phyloP scores from a whole-genome alignment of 2,113 vertebrate species.

The Xyrauchen texanus region DNA sequence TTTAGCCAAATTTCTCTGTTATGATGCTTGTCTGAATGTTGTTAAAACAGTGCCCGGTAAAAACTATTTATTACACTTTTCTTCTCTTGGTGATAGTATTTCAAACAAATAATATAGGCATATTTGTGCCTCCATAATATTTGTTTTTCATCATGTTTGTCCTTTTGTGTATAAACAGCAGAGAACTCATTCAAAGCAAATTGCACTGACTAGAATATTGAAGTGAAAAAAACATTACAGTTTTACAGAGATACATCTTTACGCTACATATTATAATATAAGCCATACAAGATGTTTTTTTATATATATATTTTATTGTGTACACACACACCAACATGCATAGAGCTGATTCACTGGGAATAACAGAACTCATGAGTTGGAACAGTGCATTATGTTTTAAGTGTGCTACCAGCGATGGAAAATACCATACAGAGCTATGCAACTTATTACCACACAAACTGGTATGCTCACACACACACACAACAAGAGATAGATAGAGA shows the following conservation, averaged over 20 bases:
- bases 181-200: no score
- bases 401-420: conserved; percentile 64
- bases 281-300: conserved; percentile 12
- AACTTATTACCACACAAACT: conserved; percentile 60
- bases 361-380: conserved; percentile 65
- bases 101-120: no score
- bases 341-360: conserved; percentile 67
- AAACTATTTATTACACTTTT: no score
- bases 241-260: neutral
- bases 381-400: conserved; percentile 63
- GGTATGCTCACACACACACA: conserved; percentile 45
- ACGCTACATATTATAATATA: neutral
- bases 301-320: conserved; percentile 71
- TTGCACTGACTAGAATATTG: no score
- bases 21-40: no score
- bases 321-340: conserved; percentile 82
- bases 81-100: no score
- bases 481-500: conserved; percentile 63
- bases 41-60: no score
- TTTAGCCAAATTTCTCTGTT: no score
- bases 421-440: conserved; percentile 68
- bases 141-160: no score
- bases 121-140: no score
- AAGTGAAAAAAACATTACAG: neutral
- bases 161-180: no score